Base-by-base conservation (phyloP, 1,140 invertebrate species). In the Euura lappo region DNA sequence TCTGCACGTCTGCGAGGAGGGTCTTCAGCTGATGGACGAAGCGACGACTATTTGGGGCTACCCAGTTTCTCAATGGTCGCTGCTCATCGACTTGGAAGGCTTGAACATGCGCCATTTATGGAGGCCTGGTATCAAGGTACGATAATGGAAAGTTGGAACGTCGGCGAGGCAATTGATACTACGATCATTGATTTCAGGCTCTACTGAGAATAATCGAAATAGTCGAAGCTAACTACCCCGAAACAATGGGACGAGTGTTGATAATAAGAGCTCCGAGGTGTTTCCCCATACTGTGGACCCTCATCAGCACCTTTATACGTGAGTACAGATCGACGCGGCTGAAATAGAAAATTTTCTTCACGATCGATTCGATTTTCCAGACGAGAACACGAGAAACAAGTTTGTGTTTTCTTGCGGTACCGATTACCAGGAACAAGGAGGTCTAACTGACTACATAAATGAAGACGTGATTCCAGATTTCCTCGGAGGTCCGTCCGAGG, bases 221-320 rank as follows among this genome's bases (percentile, higher is more conserved):
- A 68, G 96, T 98, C 6, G 97, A 99, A 86, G 94, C 94, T 11
- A 98, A 98, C 88, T 98, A 99, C 88, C 97, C 97, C 7, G 97
- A 99, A 88, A 98, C 97, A 6, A 95, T 99, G 94, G 96, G 95
- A 11, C 88, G 93, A 66, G 95, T 97, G 68, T 89, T 97, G 44
- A 95, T 98, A 75, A 94, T 96, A 71, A 89, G 96, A 76, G 96
- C 96, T 45, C 96, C 96, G 2, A 90, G 97, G 75, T 96, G 98
- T 66, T 99, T 99, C 84, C 97, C 97, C 1, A 97, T 99, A 73
- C 89, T 98, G n/a, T 99, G 97, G 97, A 98, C 97, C 0, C 91
- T 99, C 67, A 95, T 99, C 70, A 96, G 95, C 81, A 96, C 96
- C n/a, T 98, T 99, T 85, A 99, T 99, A 80, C 91, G 92, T 93